A percentile compares a stretch with the other conserved stretches of the same genome.
These are phyloP conservation scores for Plecturocebus donacophilus DNA, from an alignment of 2,113 vertebrate species.

Conservation along the genomic window DNA sequence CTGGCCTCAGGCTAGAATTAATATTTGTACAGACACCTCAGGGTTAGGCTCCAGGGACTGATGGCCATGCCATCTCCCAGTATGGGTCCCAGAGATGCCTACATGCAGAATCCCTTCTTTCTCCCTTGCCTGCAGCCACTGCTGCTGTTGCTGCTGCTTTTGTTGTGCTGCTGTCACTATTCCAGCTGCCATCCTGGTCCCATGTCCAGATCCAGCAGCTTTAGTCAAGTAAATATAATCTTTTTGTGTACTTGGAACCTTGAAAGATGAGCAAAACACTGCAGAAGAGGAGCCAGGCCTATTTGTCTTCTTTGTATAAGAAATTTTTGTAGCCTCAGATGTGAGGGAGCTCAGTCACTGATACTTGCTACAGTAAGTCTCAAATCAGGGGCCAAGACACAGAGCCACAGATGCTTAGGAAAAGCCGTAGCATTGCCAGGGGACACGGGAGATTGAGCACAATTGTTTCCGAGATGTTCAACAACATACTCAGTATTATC, in stretches of 20 bases:
- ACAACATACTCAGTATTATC: not conserved
- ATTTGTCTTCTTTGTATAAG: conserved; percentile 3
- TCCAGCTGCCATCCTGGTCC: not conserved
- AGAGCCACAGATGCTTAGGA: not conserved
- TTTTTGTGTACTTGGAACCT: not conserved
- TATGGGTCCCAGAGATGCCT: rapidly evolving
- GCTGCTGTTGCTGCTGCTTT: not conserved
- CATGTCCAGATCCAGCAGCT: not conserved
- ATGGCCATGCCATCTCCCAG: not conserved
- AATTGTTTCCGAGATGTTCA: not conserved
- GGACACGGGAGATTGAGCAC: not conserved
- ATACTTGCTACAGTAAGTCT: not conserved
- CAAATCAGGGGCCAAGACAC: not conserved
- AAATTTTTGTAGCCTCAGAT: not conserved
- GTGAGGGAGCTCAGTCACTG: not conserved
- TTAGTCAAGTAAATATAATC: not conserved
- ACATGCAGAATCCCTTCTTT: not conserved
- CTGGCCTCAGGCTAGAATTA: not conserved
- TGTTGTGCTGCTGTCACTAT: not conserved
- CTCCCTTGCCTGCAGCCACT: rapidly evolving
- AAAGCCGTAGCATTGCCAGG: not conserved
- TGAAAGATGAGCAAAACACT: conserved; percentile 4
- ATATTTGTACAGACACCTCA: not conserved
- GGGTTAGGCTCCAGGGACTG: not conserved
- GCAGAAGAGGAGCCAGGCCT: not conserved